These are phyloP conservation scores for Nephrotoma flavescens DNA, from an alignment of 2,888 invertebrate genomes.

Conservation along the genomic window DNA sequence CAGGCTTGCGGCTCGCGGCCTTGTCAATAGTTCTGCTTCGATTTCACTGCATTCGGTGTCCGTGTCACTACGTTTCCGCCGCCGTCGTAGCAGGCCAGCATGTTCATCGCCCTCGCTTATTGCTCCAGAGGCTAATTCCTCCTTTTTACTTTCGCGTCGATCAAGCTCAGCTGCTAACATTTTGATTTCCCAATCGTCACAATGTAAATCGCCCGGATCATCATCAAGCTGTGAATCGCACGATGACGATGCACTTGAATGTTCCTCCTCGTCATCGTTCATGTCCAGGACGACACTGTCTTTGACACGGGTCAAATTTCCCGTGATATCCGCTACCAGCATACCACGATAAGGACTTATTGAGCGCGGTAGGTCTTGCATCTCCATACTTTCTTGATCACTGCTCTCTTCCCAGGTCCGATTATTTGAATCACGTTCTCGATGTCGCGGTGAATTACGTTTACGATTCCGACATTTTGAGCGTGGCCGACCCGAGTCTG, in stretches of 20 bases:
- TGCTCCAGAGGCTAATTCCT: conserved; percentile 11
- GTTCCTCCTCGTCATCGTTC: conserved; percentile 26
- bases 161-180: conserved; percentile 64
- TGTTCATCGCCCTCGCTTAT: conserved; percentile 9
- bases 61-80: conserved; percentile 28
- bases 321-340: conserved; percentile 25
- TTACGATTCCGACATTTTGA: conserved; percentile 28
- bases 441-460: conserved; percentile 24
- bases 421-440: conserved; percentile 20
- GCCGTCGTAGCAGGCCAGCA: conserved; percentile 17
- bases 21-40: conserved; percentile 18
- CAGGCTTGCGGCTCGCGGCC: conserved; percentile 28
- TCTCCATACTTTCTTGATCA: conserved; percentile 50
- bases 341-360: conserved; percentile 29
- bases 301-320: conserved; percentile 32
- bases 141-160: conserved; percentile 34
- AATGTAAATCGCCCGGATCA: conserved; percentile 19
- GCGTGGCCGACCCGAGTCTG: conserved; percentile 18
- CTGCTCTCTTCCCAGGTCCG: conserved; percentile 58
- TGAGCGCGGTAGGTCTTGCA: conserved; percentile 32
- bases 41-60: conserved; percentile 29
- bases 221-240: conserved; percentile 20
- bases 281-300: conserved; percentile 30
- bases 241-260: conserved; percentile 25
- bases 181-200: conserved; percentile 61